Percentiles rank a stretch among this genome's conserved stretches.
Evolutionary conservation across 2,113 vertebrate genomes (phyloP).

Genomic region (Phainopepla nitens): DNA sequence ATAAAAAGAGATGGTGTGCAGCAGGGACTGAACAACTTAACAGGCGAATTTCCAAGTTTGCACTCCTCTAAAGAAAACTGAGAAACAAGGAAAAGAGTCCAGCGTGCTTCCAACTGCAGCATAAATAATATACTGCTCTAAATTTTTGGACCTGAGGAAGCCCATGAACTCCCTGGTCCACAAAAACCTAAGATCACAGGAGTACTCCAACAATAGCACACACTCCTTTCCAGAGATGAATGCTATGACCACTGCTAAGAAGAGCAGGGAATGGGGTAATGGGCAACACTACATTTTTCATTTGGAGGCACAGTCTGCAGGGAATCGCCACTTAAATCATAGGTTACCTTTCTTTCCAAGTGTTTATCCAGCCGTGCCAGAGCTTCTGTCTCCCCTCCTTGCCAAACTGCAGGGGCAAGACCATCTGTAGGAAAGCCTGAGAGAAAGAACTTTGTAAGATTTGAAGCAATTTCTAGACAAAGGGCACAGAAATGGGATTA

Average conservation of each 20-base stretch:
- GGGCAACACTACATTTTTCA: not conserved
- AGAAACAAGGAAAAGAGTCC: not conserved
- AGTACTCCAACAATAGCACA: not conserved
- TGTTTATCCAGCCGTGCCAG: slow-evolving; percentile 90
- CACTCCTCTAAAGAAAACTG: not conserved
- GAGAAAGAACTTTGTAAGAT: not conserved
- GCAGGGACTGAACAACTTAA: not conserved
- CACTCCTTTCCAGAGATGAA: not conserved
- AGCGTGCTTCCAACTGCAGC: not conserved
- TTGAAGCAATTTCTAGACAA: not conserved
- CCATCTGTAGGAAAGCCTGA: slow-evolving; percentile 85
- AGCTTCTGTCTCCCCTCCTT: slow-evolving; percentile 91
- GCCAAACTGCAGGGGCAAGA: slow-evolving; percentile 85
- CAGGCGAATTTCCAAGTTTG: not conserved
- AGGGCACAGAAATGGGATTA: not conserved
- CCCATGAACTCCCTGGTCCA: not conserved
- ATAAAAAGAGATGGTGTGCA: not conserved
- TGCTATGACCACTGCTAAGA: not conserved
- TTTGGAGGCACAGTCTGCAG: not conserved
- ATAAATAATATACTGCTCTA: not conserved
- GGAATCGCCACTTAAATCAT: not conserved
- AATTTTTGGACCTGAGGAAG: not conserved
- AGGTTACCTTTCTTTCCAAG: slow-evolving; percentile 89
- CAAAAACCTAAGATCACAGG: not conserved
- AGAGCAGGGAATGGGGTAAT: not conserved